phyloP scores from a whole-genome alignment of 23 tunicate genomes.

The Trididemnum nubilum region DNA sequence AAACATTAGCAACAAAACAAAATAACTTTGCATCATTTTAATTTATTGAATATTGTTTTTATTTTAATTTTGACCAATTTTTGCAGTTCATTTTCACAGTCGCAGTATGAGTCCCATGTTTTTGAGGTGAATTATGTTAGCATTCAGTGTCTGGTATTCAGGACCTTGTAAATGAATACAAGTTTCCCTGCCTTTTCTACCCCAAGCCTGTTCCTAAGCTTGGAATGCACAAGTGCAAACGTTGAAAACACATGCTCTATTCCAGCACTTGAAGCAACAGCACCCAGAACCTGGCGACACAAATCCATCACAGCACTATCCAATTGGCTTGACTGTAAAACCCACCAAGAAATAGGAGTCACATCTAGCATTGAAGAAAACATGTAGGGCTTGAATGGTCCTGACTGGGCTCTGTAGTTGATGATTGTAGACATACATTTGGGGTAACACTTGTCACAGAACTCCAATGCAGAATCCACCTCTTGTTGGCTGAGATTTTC shows the following conservation, averaged over 20 bases:
- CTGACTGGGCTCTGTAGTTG: background rate
- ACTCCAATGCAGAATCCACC: conserved; percentile 6
- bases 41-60: background rate
- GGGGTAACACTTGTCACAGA: background rate
- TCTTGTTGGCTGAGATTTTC: background rate
- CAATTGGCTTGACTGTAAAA: background rate
- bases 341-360: conserved; percentile 15
- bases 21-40: too few species aligned
- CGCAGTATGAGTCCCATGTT: too few species aligned
- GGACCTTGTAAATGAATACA: conserved; percentile 11
- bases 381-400: conserved; percentile 14
- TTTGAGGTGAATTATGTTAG: background rate
- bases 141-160: background rate
- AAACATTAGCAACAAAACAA: too few species aligned
- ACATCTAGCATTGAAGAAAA: background rate
- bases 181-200: background rate
- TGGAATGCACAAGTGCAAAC: conserved; percentile 7
- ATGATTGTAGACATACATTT: background rate
- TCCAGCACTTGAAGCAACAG: background rate
- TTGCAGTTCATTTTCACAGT: too few species aligned
- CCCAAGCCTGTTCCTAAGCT: background rate
- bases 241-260: conserved; percentile 9
- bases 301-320: background rate
- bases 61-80: too few species aligned
- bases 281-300: background rate